Evolutionary conservation across 53 echinoderm and acorn worm genomes (phyloP).

Genomic region (Luidia sarsii): DNA sequence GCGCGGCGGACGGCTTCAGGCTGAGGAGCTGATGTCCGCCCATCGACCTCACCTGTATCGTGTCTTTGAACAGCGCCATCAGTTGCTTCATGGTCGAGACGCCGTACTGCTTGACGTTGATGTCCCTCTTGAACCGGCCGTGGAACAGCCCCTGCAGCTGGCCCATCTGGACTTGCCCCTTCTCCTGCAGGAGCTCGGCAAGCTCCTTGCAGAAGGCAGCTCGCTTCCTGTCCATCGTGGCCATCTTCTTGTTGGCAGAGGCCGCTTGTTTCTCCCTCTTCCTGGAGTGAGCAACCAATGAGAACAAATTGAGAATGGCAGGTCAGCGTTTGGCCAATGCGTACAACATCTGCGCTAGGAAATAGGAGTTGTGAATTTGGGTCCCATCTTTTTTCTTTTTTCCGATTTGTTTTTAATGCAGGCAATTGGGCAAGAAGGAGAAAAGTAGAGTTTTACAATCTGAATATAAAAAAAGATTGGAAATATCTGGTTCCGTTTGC

Average conservation of each 20-base stretch:
- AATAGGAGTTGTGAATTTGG: no score
- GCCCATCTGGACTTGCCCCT: neutral
- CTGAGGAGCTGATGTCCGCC: neutral
- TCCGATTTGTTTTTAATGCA: no score
- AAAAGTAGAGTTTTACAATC: no score
- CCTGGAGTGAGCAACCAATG: no score
- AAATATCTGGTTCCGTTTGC: no score
- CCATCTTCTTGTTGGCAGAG: neutral
- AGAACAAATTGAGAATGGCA: no score
- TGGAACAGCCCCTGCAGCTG: neutral
- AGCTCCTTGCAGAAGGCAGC: slow-evolving; percentile 7
- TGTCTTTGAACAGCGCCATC: slow-evolving; percentile 14
- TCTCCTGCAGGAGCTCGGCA: slow-evolving; percentile 8
- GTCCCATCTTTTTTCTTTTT: no score
- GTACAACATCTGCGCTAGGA: no score
- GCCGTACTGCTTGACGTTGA: slow-evolving; percentile 15
- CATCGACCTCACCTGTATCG: neutral
- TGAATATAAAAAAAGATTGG: no score
- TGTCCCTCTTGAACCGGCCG: slow-evolving; percentile 20
- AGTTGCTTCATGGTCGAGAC: slow-evolving; percentile 15
- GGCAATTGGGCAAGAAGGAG: no score
- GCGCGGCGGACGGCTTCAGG: neutral
- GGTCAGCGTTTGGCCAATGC: no score
- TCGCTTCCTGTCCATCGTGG: no score
- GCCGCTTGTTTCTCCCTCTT: neutral